These are phyloP conservation scores for Unio delphinus DNA, from an alignment of 2,888 invertebrate species.

Conservation along the genomic window DNA sequence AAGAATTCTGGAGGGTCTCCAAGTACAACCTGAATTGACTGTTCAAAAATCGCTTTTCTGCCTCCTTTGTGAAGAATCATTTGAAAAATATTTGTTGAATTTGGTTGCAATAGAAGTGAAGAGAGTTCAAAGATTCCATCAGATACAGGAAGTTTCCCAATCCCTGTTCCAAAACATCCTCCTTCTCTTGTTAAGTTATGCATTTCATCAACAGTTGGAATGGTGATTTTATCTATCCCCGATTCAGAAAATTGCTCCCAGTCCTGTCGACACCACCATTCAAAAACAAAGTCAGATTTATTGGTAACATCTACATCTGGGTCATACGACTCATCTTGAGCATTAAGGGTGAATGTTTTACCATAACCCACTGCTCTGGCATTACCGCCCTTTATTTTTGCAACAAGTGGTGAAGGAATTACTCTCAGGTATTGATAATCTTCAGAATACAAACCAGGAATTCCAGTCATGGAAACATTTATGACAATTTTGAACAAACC, in stretches of 20 bases:
- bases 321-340: slow-evolving; percentile 35
- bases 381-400: slow-evolving; percentile 38
- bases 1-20: slow-evolving; percentile 39
- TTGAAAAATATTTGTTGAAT: slow-evolving; percentile 38
- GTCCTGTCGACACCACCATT: slow-evolving; percentile 42
- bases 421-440: slow-evolving; percentile 44
- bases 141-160: slow-evolving; percentile 26
- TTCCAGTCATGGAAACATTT: slow-evolving; percentile 50
- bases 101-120: slow-evolving; percentile 29
- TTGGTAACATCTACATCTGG: slow-evolving; percentile 27
- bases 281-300: slow-evolving; percentile 30
- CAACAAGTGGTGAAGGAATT: slow-evolving; percentile 33
- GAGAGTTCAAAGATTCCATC: slow-evolving; percentile 21
- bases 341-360: slow-evolving; percentile 33
- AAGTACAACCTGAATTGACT: slow-evolving; percentile 38
- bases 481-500: slow-evolving; percentile 44
- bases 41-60: slow-evolving; percentile 28
- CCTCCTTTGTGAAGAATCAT: slow-evolving; percentile 29
- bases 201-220: slow-evolving; percentile 21
- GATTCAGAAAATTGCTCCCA: slow-evolving; percentile 24
- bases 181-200: slow-evolving; percentile 18
- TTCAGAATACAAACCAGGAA: slow-evolving; percentile 44
- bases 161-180: slow-evolving; percentile 49
- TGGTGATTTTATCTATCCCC: slow-evolving; percentile 9
- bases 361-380: slow-evolving; percentile 42